phyloP scores from a whole-genome alignment of 2,797 vertebrate species.

The Sciurus vulgaris region DNA sequence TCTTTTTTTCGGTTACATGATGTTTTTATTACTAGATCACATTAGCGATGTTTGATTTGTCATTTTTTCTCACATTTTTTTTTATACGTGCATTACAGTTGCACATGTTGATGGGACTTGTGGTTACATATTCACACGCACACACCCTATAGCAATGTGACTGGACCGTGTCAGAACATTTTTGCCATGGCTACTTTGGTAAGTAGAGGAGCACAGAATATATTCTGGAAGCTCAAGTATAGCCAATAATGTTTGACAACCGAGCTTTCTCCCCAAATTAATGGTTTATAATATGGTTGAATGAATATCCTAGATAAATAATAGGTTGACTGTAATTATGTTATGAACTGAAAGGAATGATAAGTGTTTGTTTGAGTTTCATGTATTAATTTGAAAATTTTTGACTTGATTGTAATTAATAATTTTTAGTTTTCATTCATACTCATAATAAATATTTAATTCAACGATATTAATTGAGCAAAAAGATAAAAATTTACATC shows the following conservation, averaged over 20 bases:
- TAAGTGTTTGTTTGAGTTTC: slow-evolving; percentile 47
- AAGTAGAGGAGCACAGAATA: neutral
- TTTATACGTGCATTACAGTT: too few species aligned
- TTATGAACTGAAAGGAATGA: neutral
- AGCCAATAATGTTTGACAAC: neutral
- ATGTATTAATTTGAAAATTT: slow-evolving; percentile 52
- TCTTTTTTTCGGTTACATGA: too few species aligned
- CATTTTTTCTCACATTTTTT: too few species aligned
- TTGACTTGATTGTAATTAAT: slow-evolving; percentile 69
- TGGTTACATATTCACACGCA: too few species aligned
- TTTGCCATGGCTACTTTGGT: neutral
- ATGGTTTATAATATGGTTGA: neutral
- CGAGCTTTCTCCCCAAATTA: slow-evolving; percentile 6
- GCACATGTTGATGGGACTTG: too few species aligned
- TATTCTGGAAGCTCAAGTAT: neutral
- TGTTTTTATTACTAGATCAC: too few species aligned
- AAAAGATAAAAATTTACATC: slow-evolving; percentile 46
- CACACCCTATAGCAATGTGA: too few species aligned
- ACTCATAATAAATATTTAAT: slow-evolving; percentile 62
- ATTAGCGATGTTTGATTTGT: too few species aligned
- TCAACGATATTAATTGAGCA: slow-evolving; percentile 48
- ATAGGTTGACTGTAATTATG: slow-evolving; percentile 41
- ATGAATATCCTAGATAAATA: slow-evolving; percentile 39
- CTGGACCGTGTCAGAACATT: too few species aligned
- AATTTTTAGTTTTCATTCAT: slow-evolving; percentile 66